Evolutionary conservation across 2,797 vertebrate species (phyloP).

Genomic region (Myotis vivesi): DNA sequence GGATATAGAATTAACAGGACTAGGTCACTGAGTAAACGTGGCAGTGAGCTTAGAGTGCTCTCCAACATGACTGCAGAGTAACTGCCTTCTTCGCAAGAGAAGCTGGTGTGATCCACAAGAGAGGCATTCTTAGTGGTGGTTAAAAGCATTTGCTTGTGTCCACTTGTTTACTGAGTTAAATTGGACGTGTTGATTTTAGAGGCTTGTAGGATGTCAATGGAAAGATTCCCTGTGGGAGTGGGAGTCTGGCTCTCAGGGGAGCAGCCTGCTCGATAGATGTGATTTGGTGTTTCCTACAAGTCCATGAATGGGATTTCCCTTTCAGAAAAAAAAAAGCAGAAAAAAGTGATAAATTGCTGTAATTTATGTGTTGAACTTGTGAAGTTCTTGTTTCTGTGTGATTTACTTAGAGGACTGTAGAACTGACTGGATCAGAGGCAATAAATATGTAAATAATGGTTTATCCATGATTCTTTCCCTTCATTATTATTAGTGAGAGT

Average conservation of each 20-base stretch:
- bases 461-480: not conserved
- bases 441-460: not conserved
- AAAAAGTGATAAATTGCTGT: not conserved
- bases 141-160: not conserved
- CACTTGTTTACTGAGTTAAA: not conserved
- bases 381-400: not conserved
- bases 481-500: conserved; percentile 35
- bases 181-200: not conserved
- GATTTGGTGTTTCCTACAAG: not conserved
- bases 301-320: not conserved
- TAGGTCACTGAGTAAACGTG: not conserved
- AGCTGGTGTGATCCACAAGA: not conserved
- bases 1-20: not conserved
- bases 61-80: not conserved
- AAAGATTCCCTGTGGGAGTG: not conserved
- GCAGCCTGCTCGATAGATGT: not conserved
- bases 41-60: not conserved
- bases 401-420: not conserved
- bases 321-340: not conserved
- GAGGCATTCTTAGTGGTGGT: not conserved
- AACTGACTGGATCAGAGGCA: conserved; percentile 15
- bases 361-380: not conserved
- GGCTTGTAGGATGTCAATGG: not conserved
- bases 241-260: not conserved
- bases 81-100: not conserved